Evolutionary conservation across 2,113 vertebrate genomes (phyloP).

Genomic region (Phainopepla nitens): DNA sequence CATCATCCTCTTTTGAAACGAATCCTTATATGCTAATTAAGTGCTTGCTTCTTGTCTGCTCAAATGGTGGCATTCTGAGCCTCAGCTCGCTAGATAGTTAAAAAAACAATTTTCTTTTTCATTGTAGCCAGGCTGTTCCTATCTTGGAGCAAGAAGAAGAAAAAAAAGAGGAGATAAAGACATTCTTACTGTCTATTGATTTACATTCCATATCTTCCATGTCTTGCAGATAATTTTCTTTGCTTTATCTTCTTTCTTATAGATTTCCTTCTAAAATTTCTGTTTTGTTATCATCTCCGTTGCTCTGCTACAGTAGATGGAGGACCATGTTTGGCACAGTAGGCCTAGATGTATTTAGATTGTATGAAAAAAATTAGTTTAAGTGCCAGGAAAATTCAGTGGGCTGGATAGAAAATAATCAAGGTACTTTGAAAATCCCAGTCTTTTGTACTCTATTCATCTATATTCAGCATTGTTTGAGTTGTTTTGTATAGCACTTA

Average conservation of each 20-base stretch:
- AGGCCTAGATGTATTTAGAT: background rate
- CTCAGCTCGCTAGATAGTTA: background rate
- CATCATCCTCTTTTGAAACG: background rate
- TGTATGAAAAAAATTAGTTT: background rate
- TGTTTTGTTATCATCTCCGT: background rate
- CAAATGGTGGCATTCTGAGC: background rate
- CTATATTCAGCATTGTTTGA: background rate
- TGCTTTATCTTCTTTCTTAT: background rate
- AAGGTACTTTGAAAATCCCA: background rate
- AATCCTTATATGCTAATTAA: background rate
- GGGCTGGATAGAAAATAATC: background rate
- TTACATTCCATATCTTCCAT: background rate
- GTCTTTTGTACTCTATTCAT: background rate
- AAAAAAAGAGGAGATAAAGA: background rate
- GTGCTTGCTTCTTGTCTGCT: background rate
- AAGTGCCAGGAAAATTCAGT: background rate
- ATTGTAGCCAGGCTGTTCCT: background rate
- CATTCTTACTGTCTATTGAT: background rate
- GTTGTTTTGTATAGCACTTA: background rate
- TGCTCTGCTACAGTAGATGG: background rate
- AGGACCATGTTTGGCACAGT: background rate
- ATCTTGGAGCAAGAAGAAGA: background rate
- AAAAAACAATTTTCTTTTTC: background rate
- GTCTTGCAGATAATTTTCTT: background rate
- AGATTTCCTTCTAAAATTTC: background rate